These are phyloP conservation scores for Furcifer pardalis DNA, from an alignment of 2,797 vertebrate genomes.

Conservation along the genomic window DNA sequence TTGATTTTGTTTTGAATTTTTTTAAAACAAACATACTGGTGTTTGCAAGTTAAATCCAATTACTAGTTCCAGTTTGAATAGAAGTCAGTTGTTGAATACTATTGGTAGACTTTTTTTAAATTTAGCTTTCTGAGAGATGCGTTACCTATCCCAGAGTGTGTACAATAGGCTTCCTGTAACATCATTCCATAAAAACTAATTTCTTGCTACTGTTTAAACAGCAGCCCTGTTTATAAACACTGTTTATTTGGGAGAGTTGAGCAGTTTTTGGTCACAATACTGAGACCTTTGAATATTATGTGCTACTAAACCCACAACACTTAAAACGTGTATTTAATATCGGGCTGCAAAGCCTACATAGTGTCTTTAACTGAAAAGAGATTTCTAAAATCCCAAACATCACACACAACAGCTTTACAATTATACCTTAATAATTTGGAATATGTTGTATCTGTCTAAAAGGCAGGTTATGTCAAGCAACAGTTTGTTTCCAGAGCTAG, in stretches of 20 bases:
- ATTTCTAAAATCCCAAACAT: neutral
- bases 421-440: neutral
- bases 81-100: neutral
- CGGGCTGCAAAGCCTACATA: neutral
- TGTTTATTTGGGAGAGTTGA: neutral
- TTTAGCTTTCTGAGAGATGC: neutral
- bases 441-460: neutral
- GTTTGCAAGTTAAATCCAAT: neutral
- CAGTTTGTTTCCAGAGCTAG: conserved; percentile 4
- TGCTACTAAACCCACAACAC: neutral
- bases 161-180: neutral
- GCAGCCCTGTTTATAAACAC: neutral
- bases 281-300: neutral
- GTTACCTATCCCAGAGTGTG: neutral
- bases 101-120: neutral
- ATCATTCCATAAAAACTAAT: neutral
- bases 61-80: no score
- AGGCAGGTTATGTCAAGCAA: neutral
- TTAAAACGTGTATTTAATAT: neutral
- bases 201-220: no score
- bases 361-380: neutral
- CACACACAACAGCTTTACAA: neutral
- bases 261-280: neutral
- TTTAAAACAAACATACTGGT: neutral
- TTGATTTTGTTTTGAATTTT: neutral